Conservation (phyloP, 2,113 vertebrate species). For the Aptenodytes forsteri region DNA sequence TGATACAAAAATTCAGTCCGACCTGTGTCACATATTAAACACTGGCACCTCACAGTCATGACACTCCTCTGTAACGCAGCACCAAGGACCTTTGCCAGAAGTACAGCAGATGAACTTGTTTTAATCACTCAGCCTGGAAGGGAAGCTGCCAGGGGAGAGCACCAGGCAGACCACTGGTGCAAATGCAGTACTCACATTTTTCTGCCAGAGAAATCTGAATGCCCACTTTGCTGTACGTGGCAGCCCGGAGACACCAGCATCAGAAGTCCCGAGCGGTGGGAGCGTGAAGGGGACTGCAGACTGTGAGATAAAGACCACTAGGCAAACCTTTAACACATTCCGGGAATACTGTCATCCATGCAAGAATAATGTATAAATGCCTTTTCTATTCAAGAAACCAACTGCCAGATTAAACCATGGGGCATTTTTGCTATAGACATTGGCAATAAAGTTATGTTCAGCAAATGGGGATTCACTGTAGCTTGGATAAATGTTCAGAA, state of each 20-base stretch:
- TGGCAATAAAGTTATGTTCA: neutral
- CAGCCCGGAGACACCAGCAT: neutral
- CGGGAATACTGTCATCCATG: neutral
- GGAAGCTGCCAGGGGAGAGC: neutral
- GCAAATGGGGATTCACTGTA: neutral
- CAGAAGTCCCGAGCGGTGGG: neutral
- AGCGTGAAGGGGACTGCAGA: neutral
- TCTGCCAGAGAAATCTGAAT: neutral
- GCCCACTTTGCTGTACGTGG: neutral
- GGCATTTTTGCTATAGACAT: neutral
- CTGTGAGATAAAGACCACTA: neutral
- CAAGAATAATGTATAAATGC: neutral
- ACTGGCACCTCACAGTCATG: fast-evolving
- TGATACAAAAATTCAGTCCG: neutral
- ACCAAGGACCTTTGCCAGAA: neutral
- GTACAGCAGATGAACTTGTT: neutral
- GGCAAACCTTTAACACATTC: neutral
- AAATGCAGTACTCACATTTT: neutral
- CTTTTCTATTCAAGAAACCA: neutral
- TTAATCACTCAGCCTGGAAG: neutral
- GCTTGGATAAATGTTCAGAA: neutral
- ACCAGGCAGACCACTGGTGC: neutral
- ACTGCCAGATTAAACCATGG: neutral
- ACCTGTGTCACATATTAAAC: neutral
- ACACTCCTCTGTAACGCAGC: neutral